A percentile compares a stretch with the other conserved stretches of the same genome.
Evolutionary conservation across 2,888 invertebrate genomes (phyloP).

Genomic region (Agrochola circellaris): DNA sequence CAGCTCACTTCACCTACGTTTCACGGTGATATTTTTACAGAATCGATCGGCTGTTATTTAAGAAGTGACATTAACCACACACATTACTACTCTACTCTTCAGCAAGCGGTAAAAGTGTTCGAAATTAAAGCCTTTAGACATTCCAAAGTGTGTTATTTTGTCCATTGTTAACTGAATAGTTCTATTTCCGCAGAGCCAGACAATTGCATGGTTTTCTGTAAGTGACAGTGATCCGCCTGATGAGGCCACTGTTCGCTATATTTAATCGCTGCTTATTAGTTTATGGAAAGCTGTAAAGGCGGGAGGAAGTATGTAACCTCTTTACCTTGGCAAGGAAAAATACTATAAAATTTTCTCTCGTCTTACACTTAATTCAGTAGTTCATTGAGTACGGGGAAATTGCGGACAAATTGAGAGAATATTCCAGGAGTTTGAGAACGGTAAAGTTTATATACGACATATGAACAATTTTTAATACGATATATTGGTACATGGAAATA

Average conservation of each 20-base stretch:
- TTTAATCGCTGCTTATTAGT: background rate
- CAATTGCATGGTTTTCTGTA: constrained; percentile 27
- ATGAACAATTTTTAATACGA: too few relatives aligned
- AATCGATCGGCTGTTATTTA: too few relatives aligned
- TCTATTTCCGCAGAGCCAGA: background rate
- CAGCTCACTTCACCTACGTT: too few relatives aligned
- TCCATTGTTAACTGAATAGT: background rate
- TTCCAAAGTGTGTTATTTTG: background rate
- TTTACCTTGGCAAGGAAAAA: background rate
- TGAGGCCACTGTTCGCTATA: background rate
- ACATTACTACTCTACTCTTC: too few relatives aligned
- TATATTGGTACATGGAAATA: too few relatives aligned
- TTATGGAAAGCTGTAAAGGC: background rate
- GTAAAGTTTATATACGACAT: background rate
- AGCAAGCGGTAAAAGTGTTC: background rate
- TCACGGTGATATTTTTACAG: too few relatives aligned
- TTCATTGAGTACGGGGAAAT: background rate
- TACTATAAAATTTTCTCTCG: background rate
- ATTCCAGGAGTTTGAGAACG: background rate
- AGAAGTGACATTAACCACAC: too few relatives aligned
- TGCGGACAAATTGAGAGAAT: background rate
- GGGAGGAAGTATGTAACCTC: background rate
- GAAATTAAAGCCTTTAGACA: constrained; percentile 7
- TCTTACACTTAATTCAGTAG: background rate
- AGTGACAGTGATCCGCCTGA: constrained; percentile 31